Base-by-base conservation (phyloP, 1,140 invertebrate species). In the Drosophila tropicalis region DNA sequence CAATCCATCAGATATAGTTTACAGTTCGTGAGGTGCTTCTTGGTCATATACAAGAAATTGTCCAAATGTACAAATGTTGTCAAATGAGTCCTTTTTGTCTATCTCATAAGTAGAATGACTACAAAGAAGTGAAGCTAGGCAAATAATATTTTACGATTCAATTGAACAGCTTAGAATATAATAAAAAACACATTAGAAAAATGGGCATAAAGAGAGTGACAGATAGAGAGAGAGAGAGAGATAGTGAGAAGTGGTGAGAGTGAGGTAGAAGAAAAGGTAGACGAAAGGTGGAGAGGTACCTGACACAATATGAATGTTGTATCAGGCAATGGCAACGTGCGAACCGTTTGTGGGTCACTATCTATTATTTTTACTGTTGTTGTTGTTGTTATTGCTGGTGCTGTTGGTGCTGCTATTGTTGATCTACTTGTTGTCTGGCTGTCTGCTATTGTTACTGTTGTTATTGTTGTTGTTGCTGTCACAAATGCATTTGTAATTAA, bases 401-500 rank as follows among this genome's bases (percentile, higher is more conserved):
- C 4, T 56, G n/a, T 56, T 56, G 47, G 55, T 25, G 9, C 17
- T 47, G 15, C 44, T 22, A 51, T 51, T 51, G 44, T 51, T 51
- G 44, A 51, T 51, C 44, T 51, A 55, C 36, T 65, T 65, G 47
- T 65, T 44, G 34, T 39, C 39, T 62, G 22, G 39, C 19, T 47
- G 41, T 62, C 41, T 47, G 57, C 36, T 62, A 62, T 66, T 69
- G 72, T 57, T 62, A 70, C 60, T 76, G 61, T 67, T 61, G 44
- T 72, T 61, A n/a, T n/a, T n/a, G n/a, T n/a, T 25, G 19, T 2
- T 22, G 66, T 61, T 55, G 44, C 65, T 66, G 62, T 65, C 74
- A 40, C 67, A 76, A 51, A 54, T 71, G 62, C 61, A 77, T 17
- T 57, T 72, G 68, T 47, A 77, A 77, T 77, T 77, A 77, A 71